These are phyloP conservation scores for Herpailurus yagouaroundi DNA, from an alignment of 2,113 vertebrate genomes.

Conservation along the genomic window DNA sequence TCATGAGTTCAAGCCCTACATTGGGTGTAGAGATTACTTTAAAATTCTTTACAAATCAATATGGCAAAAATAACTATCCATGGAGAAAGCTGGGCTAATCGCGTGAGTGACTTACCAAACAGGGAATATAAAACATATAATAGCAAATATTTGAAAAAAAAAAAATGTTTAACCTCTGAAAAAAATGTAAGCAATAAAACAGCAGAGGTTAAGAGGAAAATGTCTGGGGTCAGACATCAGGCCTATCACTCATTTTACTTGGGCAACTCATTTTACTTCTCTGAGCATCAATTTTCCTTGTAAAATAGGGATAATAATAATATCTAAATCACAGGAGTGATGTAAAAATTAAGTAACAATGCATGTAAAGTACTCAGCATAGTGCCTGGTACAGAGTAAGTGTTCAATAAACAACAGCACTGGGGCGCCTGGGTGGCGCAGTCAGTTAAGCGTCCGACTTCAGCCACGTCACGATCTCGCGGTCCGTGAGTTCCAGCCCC, in stretches of 20 bases:
- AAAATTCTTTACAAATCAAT: slow-evolving; percentile 52
- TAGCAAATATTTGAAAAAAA: slow-evolving; percentile 50
- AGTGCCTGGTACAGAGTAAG: not conserved
- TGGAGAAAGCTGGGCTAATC: slow-evolving; percentile 15
- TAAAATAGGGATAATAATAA: slow-evolving; percentile 42
- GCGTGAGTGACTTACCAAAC: slow-evolving; percentile 7
- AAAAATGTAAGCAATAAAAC: slow-evolving; percentile 57
- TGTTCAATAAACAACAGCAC: slow-evolving; percentile 40
- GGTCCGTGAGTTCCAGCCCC: too few species aligned
- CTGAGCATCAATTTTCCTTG: slow-evolving; percentile 47
- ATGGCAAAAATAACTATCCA: slow-evolving; percentile 7
- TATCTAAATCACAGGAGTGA: not conserved
- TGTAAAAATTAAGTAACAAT: slow-evolving; percentile 51
- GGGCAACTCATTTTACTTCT: slow-evolving; percentile 34
- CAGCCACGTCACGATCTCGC: too few species aligned
- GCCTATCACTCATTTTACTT: not conserved
- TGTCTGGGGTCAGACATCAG: not conserved
- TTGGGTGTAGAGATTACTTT: not conserved
- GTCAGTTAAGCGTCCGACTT: too few species aligned
- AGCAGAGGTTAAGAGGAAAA: slow-evolving; percentile 6
- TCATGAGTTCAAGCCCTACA: not conserved
- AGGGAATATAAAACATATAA: slow-evolving; percentile 42
- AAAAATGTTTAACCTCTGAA: slow-evolving; percentile 32
- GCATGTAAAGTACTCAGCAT: not conserved
- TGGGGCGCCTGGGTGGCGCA: too few species aligned